phyloP scores from a whole-genome alignment of 2,888 invertebrate species.

The Orthosia cruda region DNA sequence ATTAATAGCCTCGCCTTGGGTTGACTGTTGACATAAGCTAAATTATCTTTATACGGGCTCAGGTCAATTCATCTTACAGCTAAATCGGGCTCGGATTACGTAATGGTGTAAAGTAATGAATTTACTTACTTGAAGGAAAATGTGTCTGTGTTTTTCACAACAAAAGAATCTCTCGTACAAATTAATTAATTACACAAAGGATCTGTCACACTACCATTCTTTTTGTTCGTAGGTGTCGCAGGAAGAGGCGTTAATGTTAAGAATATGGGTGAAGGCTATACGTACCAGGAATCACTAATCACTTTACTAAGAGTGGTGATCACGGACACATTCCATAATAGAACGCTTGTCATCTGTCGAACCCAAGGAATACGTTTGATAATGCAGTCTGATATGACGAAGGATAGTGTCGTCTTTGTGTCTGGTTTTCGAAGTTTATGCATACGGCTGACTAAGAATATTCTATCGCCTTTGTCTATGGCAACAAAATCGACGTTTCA shows the following conservation, averaged over 20 bases:
- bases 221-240: conserved; percentile 41
- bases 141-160: conserved; percentile 18
- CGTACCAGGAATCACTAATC: no score
- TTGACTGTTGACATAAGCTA: conserved; percentile 46
- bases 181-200: conserved; percentile 46
- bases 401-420: no score
- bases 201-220: conserved; percentile 22
- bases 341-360: no score
- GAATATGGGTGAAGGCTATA: no score
- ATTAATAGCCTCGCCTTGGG: conserved; percentile 31
- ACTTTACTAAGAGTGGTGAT: no score
- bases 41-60: conserved; percentile 47
- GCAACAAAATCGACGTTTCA: no score
- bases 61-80: conserved; percentile 28
- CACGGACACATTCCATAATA: no score
- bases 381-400: no score
- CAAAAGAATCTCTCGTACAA: conserved; percentile 25
- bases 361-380: no score
- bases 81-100: conserved; percentile 24
- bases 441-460: no score
- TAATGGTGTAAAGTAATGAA: conserved; percentile 40
- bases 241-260: neutral
- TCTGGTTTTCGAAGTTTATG: no score
- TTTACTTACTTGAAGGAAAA: conserved; percentile 28
- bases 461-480: no score